Percentiles rank a stretch among this genome's conserved stretches.
These are phyloP conservation scores for Tetragnatha montana DNA, from an alignment of 2,888 invertebrate genomes.

Conservation along the genomic window DNA sequence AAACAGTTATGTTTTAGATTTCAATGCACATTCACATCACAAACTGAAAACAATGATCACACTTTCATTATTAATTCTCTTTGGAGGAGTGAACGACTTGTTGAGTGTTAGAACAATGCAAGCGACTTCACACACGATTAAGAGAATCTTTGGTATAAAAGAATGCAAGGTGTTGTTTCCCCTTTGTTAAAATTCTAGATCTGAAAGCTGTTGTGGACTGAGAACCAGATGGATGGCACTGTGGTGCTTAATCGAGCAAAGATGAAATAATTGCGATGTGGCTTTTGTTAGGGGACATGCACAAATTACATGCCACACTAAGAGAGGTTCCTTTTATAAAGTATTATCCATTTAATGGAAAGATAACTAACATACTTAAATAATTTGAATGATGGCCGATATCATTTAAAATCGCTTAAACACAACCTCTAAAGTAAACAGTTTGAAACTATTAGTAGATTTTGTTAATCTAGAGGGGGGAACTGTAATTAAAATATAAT, in stretches of 20 bases:
- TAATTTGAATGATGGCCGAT: too few relatives aligned
- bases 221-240: not conserved
- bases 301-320: too few relatives aligned
- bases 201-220: not conserved
- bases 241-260: not conserved
- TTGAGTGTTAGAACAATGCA: not conserved
- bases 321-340: too few relatives aligned
- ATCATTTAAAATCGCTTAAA: too few relatives aligned
- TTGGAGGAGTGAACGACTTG: not conserved
- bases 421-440: too few relatives aligned
- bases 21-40: not conserved
- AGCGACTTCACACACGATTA: not conserved
- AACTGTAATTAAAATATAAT: too few relatives aligned
- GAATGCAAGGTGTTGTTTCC: not conserved
- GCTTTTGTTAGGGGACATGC: too few relatives aligned
- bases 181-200: not conserved
- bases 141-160: not conserved
- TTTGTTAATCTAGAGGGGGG: too few relatives aligned
- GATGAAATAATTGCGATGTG: not conserved
- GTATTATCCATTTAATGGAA: too few relatives aligned
- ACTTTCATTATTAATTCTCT: not conserved
- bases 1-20: not conserved
- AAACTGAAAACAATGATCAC: not conserved
- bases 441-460: too few relatives aligned
- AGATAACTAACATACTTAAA: too few relatives aligned